Evolutionary conservation across 2,113 vertebrate genomes (phyloP).

Genomic region (Romanogobio albipinnatus): DNA sequence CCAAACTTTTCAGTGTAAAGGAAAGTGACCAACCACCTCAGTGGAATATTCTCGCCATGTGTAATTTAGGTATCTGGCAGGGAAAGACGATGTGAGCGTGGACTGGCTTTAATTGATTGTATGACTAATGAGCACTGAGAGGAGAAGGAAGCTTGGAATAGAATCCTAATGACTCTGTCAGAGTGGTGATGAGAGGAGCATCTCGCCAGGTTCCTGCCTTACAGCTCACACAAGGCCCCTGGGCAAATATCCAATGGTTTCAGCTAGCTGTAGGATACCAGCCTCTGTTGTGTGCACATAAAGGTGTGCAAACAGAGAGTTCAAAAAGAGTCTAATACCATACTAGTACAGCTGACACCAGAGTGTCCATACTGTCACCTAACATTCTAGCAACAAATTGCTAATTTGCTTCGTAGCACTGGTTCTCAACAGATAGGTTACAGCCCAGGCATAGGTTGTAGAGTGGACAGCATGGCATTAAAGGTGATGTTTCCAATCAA

Average conservation of each 20-base stretch:
- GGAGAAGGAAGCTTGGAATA: slow-evolving; percentile 66
- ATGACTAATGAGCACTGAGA: slow-evolving; percentile 79
- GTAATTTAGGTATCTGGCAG: slow-evolving; percentile 60
- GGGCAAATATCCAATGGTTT: slow-evolving; percentile 20
- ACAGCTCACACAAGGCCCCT: slow-evolving; percentile 9
- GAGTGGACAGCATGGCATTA: neutral
- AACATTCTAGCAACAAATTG: neutral
- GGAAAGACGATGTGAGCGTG: slow-evolving; percentile 46
- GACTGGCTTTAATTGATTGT: slow-evolving; percentile 76
- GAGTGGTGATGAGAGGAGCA: slow-evolving; percentile 61
- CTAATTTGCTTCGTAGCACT: neutral
- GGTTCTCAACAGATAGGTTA: too few species aligned
- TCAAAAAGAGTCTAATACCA: neutral
- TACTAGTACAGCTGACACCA: neutral
- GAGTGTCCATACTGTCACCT: neutral
- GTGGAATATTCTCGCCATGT: slow-evolving; percentile 60
- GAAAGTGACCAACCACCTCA: slow-evolving; percentile 46
- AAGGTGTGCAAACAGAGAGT: neutral
- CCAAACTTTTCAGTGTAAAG: neutral
- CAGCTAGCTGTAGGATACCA: slow-evolving; percentile 9
- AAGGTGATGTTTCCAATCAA: neutral
- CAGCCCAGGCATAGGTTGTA: neutral
- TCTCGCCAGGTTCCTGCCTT: slow-evolving; percentile 34
- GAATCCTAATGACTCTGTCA: slow-evolving; percentile 76
- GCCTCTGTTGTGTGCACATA: neutral